phyloP scores from a whole-genome alignment of 2,113 vertebrate genomes.

The Tautogolabrus adspersus region DNA sequence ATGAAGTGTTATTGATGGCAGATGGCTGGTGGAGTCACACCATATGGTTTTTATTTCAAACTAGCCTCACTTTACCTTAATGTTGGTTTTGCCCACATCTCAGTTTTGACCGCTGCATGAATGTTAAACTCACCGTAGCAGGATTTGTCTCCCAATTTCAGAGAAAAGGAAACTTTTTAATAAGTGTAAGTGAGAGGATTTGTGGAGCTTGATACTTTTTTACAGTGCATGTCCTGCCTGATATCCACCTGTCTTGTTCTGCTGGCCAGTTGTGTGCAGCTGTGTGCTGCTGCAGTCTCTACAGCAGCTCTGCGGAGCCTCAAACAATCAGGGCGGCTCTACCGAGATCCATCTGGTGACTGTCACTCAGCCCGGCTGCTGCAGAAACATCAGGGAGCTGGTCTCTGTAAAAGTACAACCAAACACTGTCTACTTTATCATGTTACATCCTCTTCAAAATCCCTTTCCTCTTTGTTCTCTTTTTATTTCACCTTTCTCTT shows the following conservation, averaged over 20 bases:
- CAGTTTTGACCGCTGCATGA: neutral
- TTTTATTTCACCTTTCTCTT: conserved; percentile 11
- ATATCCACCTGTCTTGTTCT: conserved; percentile 39
- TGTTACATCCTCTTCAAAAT: neutral
- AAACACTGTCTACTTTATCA: conserved; percentile 19
- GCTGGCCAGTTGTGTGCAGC: conserved; percentile 24
- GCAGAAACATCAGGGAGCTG: conserved; percentile 29
- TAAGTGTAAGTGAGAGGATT: neutral
- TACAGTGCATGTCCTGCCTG: conserved; percentile 28
- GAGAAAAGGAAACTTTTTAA: neutral
- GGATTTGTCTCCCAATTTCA: no score
- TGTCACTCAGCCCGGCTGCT: conserved; percentile 31
- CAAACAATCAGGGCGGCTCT: conserved; percentile 39
- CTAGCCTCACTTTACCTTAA: no score
- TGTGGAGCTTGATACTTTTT: neutral
- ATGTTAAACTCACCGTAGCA: no score
- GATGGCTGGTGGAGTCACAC: no score
- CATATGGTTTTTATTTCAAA: no score
- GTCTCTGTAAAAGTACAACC: conserved; percentile 17
- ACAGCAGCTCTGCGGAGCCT: conserved; percentile 17
- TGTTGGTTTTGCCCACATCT: no score
- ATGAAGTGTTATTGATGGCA: no score
- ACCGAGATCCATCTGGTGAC: conserved; percentile 46
- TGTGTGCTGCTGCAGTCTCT: conserved; percentile 45
- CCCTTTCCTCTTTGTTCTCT: neutral